Evolutionary conservation across 2,797 vertebrate genomes (phyloP).

Genomic region (Aplochiton taeniatus): DNA sequence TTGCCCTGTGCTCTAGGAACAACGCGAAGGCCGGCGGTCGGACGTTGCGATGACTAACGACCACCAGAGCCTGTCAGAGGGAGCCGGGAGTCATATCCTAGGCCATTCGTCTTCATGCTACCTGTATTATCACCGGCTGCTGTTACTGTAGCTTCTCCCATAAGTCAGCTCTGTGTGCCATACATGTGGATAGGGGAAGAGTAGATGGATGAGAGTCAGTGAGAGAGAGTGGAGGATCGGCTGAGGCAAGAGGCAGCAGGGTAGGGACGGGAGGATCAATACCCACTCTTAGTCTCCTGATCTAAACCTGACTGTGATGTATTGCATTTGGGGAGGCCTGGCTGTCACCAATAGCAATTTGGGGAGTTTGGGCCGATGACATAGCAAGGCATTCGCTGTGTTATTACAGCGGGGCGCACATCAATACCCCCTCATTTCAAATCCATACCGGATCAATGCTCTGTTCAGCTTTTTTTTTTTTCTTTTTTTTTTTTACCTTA

Average conservation of each 20-base stretch:
- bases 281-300: conserved; percentile 51
- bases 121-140: conserved; percentile 35
- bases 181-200: conserved; percentile 15
- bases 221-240: not conserved
- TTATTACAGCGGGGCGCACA: conserved; percentile 32
- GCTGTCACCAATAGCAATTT: conserved; percentile 62
- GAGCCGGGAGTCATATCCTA: conserved; percentile 25
- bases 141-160: conserved; percentile 22
- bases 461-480: conserved; percentile 12
- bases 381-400: conserved; percentile 41
- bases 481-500: conserved; percentile 18
- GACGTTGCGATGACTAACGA: conserved; percentile 35
- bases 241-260: conserved; percentile 40
- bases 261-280: conserved; percentile 55
- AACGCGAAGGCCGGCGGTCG: too few relatives aligned
- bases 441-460: conserved; percentile 48
- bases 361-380: conserved; percentile 43
- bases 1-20: too few relatives aligned
- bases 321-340: conserved; percentile 50
- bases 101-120: conserved; percentile 42
- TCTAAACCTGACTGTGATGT: conserved; percentile 63
- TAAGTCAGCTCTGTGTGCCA: conserved; percentile 17
- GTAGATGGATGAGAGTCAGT: conserved; percentile 8
- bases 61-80: conserved; percentile 36
- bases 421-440: conserved; percentile 36